phyloP scores from a whole-genome alignment of 2,113 vertebrate species.

The Menura novaehollandiae region DNA sequence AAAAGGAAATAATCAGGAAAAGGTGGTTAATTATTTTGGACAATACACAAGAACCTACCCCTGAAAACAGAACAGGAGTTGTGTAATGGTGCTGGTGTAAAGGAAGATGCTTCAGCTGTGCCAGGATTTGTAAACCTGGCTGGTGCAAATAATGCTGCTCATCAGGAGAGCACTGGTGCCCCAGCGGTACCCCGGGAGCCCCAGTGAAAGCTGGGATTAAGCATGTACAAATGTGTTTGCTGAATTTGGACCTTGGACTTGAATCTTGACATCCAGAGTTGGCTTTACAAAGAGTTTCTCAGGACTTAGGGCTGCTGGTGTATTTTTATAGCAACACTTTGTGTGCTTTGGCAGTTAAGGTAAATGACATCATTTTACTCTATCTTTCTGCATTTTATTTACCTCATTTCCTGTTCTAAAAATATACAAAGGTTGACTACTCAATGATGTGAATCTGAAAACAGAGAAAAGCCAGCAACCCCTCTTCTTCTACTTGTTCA shows the following conservation, averaged over 20 bases:
- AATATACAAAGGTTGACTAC: neutral
- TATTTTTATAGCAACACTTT: conserved; percentile 5
- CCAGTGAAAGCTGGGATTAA: neutral
- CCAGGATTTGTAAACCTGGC: neutral
- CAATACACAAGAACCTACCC: accelerated
- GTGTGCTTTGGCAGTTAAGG: conserved; percentile 38
- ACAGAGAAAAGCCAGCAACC: neutral
- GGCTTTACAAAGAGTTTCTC: neutral
- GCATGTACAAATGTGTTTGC: neutral
- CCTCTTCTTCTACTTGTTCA: neutral
- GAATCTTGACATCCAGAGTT: neutral
- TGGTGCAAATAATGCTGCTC: neutral
- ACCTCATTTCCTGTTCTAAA: conserved; percentile 43
- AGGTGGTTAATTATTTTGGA: neutral
- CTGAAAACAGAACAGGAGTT: neutral
- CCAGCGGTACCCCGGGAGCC: neutral
- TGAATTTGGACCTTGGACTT: neutral
- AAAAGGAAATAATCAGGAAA: neutral
- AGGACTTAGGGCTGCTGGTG: neutral
- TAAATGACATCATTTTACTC: conserved; percentile 22
- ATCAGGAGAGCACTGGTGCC: neutral
- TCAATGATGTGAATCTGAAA: neutral
- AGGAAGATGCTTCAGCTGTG: neutral
- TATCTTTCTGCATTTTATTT: conserved; percentile 32
- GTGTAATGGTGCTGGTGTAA: neutral